Evolutionary conservation across 2,797 vertebrate species (phyloP), one percentile per base, ranked within the genome.

Genomic region (Pseudomugil tenellus): DNA sequence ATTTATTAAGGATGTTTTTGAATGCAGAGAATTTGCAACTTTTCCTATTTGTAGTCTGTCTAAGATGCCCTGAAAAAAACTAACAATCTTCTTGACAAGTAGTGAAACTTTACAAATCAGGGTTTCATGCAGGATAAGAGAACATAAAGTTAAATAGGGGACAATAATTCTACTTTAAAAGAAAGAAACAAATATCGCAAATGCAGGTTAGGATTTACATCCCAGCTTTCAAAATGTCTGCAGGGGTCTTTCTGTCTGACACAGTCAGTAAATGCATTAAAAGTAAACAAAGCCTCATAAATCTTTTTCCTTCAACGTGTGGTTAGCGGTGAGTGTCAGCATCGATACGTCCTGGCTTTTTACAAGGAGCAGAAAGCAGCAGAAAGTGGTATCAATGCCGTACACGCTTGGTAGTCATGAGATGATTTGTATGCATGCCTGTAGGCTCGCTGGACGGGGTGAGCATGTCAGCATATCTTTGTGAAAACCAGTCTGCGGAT

Each of bases 381-480:
- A 70, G 73, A 79, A 71, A 68, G 78, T 12, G 54, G 63, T 77
- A 88, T 85, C 88, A 84, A 72, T 73, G 78, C 72, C 31, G 68
- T 75, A 74, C 84, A 80, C 85, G 87, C 84, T 91, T 89, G 79
- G 81, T 86, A 90, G 90, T 92, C 91, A 91, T 91, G 87, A 90
- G 88, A 78, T 84, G 83, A 91, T 91, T 84, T 90, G 85, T 91
- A 91, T 89, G 87, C 85, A 82, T 67, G 86, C 82, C 88, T 60
- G 87, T 76, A 85, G 84, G 78, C 74, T 74, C 31, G 68, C 79
- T 80, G 85, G 81, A 87, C 84, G 74, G 80, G 72, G 63, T 72
- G 87, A 87, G 77, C 74, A 74, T 85, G 80, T 75, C 83, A 81
- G 80, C 81, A 68, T 80, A 82, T 90, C 86, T 87, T 75, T 84